These are phyloP conservation scores for Accipiter virgatus DNA, from an alignment of 2,113 vertebrate species.

Conservation along the genomic window DNA sequence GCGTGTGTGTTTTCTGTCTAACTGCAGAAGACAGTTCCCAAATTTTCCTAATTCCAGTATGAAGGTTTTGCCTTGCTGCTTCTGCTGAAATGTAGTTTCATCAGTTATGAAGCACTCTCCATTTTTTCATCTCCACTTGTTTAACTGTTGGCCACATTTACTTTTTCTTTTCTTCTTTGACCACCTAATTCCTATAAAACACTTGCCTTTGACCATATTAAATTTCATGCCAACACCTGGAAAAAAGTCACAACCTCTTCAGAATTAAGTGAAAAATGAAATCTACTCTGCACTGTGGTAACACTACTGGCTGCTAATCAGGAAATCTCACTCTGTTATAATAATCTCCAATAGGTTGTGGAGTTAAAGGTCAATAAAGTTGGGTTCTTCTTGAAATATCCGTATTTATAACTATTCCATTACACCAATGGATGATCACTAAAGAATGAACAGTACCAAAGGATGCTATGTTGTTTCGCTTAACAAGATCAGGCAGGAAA, in stretches of 20 bases:
- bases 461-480: neutral
- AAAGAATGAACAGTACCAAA: neutral
- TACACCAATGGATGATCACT: neutral
- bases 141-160: neutral
- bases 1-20: fast-evolving
- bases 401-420: neutral
- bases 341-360: neutral
- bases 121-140: neutral
- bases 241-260: neutral
- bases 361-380: neutral
- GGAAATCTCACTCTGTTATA: neutral
- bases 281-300: neutral
- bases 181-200: neutral
- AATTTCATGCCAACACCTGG: neutral
- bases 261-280: neutral
- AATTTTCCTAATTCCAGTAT: neutral
- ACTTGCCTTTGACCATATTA: neutral
- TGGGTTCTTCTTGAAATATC: neutral
- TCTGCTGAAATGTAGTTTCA: neutral
- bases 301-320: neutral
- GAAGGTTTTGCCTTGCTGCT: neutral
- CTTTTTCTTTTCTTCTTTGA: neutral
- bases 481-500: neutral
- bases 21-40: neutral
- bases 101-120: neutral